Conservation (phyloP, 2,888 invertebrate species). For the Limenitis camilla region DNA sequence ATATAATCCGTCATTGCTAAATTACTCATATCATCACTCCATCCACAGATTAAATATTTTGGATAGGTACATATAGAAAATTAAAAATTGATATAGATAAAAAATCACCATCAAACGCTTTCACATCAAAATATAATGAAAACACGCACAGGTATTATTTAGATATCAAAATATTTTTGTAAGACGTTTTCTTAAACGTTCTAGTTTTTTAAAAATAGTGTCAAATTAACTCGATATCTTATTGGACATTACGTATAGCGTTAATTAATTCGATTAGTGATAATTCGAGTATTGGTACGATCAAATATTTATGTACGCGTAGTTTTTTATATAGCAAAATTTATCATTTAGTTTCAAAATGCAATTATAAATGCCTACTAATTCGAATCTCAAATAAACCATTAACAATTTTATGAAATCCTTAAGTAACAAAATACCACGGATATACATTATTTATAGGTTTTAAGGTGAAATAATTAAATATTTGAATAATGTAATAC, state of each 20-base stretch:
- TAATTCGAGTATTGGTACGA: slow-evolving; percentile 9
- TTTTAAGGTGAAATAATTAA: no score
- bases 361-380: not conserved
- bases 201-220: slow-evolving; percentile 18
- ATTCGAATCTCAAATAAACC: slow-evolving; percentile 13
- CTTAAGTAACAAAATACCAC: no score
- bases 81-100: slow-evolving; percentile 10
- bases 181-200: slow-evolving; percentile 13
- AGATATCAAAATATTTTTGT: slow-evolving; percentile 50
- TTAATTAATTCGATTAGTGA: slow-evolving; percentile 4
- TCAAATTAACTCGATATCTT: slow-evolving; percentile 19
- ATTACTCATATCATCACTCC: slow-evolving; percentile 61
- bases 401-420: no score
- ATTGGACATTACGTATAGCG: slow-evolving; percentile 10
- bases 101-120: slow-evolving; percentile 21
- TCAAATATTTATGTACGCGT: not conserved
- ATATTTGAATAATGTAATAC: no score
- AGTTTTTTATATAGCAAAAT: slow-evolving; percentile 14
- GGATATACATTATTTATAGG: no score
- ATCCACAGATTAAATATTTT: slow-evolving; percentile 42
- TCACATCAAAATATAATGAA: slow-evolving; percentile 33
- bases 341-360: slow-evolving; percentile 1
- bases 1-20: slow-evolving; percentile 29
- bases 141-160: slow-evolving; percentile 58
- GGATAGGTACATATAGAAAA: slow-evolving; percentile 16